Conservation (phyloP, 2,797 vertebrate genomes). For the Muscicapa comitata region DNA sequence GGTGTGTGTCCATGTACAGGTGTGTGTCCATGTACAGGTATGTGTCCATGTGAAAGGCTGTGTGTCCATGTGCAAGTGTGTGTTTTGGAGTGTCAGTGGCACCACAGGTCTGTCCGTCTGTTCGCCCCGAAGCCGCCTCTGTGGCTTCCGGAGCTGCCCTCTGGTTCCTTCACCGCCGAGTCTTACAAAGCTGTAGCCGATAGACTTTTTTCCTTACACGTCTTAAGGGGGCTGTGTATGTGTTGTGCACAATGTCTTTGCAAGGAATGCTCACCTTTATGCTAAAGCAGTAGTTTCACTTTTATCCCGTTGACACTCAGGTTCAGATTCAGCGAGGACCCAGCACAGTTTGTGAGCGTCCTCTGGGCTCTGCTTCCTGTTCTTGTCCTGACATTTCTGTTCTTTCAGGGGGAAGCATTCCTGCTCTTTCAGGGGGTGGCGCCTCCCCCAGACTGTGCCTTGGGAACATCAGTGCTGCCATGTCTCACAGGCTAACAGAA, state of each 20-base stretch:
- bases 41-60: too few species aligned
- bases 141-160: neutral
- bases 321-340: neutral
- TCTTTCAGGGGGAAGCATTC: neutral
- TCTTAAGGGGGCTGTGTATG: neutral
- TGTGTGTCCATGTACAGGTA: too few species aligned
- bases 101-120: fast-evolving
- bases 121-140: neutral
- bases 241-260: neutral
- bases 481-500: neutral
- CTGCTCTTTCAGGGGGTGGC: neutral
- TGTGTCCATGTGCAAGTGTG: neutral
- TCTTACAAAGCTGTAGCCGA: neutral
- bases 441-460: neutral
- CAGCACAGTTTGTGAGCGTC: fast-evolving
- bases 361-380: neutral
- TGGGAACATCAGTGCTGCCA: neutral
- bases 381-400: neutral
- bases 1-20: too few species aligned
- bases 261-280: neutral
- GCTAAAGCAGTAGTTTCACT: neutral
- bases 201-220: neutral
- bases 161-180: neutral
- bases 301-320: neutral
- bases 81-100: neutral